These are phyloP conservation scores for Amphiura filiformis DNA, from an alignment of 35 echinoderm and acorn worm species.

Conservation along the genomic window DNA sequence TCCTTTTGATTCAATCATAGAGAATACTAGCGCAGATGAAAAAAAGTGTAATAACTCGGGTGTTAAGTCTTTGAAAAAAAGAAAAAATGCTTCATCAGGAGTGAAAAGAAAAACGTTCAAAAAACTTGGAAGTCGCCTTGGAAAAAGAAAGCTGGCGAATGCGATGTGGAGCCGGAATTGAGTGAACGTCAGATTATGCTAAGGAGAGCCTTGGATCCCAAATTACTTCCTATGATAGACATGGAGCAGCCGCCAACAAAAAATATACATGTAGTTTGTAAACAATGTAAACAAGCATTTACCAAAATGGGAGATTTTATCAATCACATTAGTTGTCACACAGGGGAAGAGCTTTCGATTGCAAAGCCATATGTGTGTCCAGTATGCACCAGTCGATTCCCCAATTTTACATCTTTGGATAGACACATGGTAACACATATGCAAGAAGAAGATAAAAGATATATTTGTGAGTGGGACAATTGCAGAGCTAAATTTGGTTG, in stretches of 20 bases:
- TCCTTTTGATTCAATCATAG: neutral
- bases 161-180: no score
- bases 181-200: no score
- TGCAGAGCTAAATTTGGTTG: neutral
- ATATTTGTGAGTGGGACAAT: neutral
- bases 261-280: neutral
- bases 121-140: no score
- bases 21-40: no score
- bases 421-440: neutral
- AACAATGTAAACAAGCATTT: neutral
- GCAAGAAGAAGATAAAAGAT: neutral
- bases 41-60: no score
- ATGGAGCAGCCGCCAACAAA: neutral
- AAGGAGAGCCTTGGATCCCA: neutral
- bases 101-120: no score
- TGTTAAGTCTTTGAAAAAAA: no score
- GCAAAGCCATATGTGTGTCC: neutral
- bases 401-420: neutral
- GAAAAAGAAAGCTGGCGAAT: no score
- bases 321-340: neutral
- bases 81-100: no score
- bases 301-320: neutral
- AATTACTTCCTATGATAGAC: neutral
- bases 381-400: neutral
- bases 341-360: neutral